These are phyloP conservation scores for Gasterosteus nipponicus DNA, from an alignment of 2,113 vertebrate genomes.

Conservation along the genomic window DNA sequence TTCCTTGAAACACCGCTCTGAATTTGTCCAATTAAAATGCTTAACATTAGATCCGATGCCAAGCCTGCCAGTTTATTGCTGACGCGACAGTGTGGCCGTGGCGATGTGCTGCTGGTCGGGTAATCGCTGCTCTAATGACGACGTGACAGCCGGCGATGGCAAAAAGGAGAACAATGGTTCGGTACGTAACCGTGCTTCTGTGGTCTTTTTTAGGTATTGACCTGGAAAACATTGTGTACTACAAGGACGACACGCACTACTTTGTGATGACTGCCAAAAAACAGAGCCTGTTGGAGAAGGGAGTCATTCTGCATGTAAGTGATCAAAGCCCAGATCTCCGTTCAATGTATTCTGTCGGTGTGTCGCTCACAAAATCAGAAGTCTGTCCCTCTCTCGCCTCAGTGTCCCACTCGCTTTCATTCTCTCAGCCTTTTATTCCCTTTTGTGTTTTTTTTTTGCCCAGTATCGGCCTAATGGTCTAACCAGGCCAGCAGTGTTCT, in stretches of 20 bases:
- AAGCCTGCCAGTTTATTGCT: constrained; percentile 54
- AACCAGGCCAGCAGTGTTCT: constrained; percentile 49
- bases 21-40: constrained; percentile 59
- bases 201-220: constrained; percentile 87
- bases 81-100: constrained; percentile 56
- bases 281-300: constrained; percentile 94
- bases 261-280: constrained; percentile 99
- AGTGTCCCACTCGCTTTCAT: not conserved
- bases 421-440: constrained; percentile 5
- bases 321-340: constrained; percentile 55
- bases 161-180: constrained; percentile 30
- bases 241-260: constrained; percentile 98
- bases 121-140: constrained; percentile 59
- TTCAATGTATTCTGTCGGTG: constrained; percentile 17
- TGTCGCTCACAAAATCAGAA: constrained; percentile 8
- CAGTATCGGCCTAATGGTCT: constrained; percentile 44
- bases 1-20: not conserved
- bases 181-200: constrained; percentile 32
- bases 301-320: constrained; percentile 95
- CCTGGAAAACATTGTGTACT: constrained; percentile 99
- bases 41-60: constrained; percentile 38
- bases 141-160: constrained; percentile 13
- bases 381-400: not conserved
- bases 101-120: constrained; percentile 53
- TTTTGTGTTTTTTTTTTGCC: constrained; percentile 11